These are phyloP conservation scores for Abscondita cerata DNA, from an alignment of 2,888 invertebrate species.

Conservation along the genomic window DNA sequence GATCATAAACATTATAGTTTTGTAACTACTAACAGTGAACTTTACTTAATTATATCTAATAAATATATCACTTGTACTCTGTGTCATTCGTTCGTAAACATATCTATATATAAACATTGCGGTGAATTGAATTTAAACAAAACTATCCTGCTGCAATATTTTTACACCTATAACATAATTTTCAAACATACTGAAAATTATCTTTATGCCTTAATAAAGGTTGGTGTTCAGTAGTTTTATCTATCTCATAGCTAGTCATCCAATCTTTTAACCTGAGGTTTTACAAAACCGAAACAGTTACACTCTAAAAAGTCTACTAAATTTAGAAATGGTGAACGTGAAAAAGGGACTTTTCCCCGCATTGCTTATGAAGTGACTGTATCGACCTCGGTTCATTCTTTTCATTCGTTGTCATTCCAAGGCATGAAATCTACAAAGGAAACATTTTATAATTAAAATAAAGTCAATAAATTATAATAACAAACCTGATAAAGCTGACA, in stretches of 20 bases:
- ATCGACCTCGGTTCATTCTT: slow-evolving; percentile 93
- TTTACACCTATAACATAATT: no score
- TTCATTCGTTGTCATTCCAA: slow-evolving; percentile 99
- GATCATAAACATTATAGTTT: no score
- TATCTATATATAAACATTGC: no score
- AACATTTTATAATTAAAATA: no score
- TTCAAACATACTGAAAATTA: slow-evolving; percentile 74
- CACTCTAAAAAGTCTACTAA: slow-evolving; percentile 84
- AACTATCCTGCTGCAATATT: no score
- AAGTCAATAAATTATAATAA: no score
- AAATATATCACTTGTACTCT: no score
- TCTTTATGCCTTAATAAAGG: slow-evolving; percentile 70
- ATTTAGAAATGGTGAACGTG: slow-evolving; percentile 84
- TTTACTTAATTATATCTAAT: no score
- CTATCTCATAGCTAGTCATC: slow-evolving; percentile 71
- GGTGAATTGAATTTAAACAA: no score
- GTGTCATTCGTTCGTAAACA: no score
- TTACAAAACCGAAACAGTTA: slow-evolving; percentile 76
- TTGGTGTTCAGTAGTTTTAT: slow-evolving; percentile 70
- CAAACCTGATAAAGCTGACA: slow-evolving; percentile 93
- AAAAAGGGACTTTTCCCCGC: slow-evolving; percentile 81
- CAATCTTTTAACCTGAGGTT: slow-evolving; percentile 79
- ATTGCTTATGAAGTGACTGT: slow-evolving; percentile 74
- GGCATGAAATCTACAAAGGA: slow-evolving; percentile 78
- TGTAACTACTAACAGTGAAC: no score